These are phyloP conservation scores for Limnothrissa miodon DNA, from an alignment of 2,113 vertebrate species.

Conservation along the genomic window DNA sequence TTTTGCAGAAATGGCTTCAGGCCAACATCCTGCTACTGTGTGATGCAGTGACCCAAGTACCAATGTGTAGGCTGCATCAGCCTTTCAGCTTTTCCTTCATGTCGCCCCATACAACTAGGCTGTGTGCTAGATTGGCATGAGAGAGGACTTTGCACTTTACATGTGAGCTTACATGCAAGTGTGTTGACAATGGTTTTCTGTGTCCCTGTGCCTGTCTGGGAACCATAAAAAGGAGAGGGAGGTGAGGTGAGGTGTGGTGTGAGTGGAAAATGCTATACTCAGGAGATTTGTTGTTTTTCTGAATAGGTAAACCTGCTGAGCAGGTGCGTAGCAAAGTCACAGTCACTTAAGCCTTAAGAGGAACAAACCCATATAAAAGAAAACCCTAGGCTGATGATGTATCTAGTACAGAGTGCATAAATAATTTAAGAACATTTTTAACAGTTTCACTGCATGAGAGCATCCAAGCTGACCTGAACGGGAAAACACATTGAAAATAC, in stretches of 20 bases:
- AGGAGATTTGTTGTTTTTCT: background rate
- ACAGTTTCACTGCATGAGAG: too few relatives aligned
- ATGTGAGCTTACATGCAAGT: background rate
- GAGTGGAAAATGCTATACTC: conserved; percentile 16
- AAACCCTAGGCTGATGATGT: background rate
- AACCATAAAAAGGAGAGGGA: background rate
- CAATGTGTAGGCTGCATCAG: too few relatives aligned
- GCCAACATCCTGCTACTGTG: background rate
- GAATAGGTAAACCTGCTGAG: background rate
- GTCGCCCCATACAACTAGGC: background rate
- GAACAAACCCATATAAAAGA: background rate
- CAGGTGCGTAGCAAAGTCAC: background rate
- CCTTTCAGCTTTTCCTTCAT: background rate
- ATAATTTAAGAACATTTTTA: too few relatives aligned
- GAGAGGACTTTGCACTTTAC: conserved; percentile 9
- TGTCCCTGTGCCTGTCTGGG: background rate
- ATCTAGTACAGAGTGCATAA: background rate
- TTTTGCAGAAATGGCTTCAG: background rate
- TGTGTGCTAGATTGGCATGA: background rate
- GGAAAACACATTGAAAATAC: background rate
- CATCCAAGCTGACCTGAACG: background rate
- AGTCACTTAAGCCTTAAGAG: background rate
- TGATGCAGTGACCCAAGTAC: background rate
- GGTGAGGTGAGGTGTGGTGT: background rate
- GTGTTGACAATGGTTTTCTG: background rate